Conservation (phyloP, 2,113 vertebrate genomes). For the Odontophorus gujanensis region DNA sequence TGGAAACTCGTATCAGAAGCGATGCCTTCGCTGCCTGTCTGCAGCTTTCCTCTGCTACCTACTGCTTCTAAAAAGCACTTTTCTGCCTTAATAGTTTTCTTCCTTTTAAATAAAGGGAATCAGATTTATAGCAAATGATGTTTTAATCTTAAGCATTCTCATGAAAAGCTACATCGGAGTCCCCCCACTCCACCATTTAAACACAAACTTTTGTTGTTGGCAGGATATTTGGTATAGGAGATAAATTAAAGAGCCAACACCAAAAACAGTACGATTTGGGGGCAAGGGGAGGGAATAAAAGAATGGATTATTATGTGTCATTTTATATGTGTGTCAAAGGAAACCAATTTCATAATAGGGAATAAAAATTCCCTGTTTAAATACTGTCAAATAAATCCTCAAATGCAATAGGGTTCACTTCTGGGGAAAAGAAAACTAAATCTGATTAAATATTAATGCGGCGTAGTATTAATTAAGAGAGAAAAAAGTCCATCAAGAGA, state of each 20-base stretch:
- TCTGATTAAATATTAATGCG: constrained; percentile 79
- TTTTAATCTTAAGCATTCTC: constrained; percentile 9
- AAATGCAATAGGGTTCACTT: constrained; percentile 68
- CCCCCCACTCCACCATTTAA: neutral
- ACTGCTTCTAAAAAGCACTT: neutral
- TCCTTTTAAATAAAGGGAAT: neutral
- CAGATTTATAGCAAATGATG: constrained; percentile 58
- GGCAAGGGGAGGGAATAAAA: constrained; percentile 60
- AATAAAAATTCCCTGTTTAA: constrained; percentile 76
- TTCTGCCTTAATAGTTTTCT: neutral
- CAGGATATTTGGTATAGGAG: constrained; percentile 8
- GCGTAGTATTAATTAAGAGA: constrained; percentile 79
- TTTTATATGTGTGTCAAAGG: constrained; percentile 54
- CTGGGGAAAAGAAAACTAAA: constrained; percentile 71
- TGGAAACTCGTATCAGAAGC: constrained; percentile 51
- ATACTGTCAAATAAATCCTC: constrained; percentile 68
- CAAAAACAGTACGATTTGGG: neutral
- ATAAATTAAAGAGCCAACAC: constrained; percentile 2
- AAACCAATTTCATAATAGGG: constrained; percentile 51
- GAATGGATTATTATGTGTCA: constrained; percentile 58
- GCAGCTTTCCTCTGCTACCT: neutral
- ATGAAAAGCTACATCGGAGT: neutral
- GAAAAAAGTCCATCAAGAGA: constrained; percentile 80
- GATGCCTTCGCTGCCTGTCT: constrained; percentile 12
- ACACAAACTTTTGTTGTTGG: constrained; percentile 4